Evolutionary conservation across 1,140 invertebrate species (phyloP).

Genomic region (Andrena cerasifolii): DNA sequence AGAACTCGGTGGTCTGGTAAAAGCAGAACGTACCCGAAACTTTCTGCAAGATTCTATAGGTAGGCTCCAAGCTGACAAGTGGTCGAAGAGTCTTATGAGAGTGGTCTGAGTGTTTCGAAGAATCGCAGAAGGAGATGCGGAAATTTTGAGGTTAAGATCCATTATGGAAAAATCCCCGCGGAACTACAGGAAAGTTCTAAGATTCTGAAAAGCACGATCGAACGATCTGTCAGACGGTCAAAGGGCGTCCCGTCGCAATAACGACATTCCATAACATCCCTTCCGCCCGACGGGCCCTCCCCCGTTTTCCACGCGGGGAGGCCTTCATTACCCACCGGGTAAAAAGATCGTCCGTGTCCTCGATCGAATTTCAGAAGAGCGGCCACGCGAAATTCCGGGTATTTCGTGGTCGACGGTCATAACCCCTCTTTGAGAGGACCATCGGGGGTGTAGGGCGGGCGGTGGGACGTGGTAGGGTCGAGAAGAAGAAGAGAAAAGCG

Average conservation of each 20-base stretch:
- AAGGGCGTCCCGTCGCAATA: conserved; percentile 27
- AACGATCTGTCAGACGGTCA: background rate
- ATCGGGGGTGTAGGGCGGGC: background rate
- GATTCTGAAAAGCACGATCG: conserved; percentile 19
- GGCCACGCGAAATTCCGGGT: conserved; percentile 36
- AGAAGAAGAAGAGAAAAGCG: background rate
- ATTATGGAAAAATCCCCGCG: background rate
- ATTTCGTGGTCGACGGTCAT: conserved; percentile 45
- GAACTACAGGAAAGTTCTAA: background rate
- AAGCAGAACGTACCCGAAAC: no score
- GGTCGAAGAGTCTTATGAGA: no score
- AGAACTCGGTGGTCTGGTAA: no score
- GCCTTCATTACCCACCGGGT: conserved; percentile 31
- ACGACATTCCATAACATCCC: conserved; percentile 29
- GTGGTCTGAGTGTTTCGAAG: no score
- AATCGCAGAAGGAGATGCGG: no score
- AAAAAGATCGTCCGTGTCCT: conserved; percentile 22
- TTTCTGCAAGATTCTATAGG: no score
- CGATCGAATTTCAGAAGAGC: conserved; percentile 49
- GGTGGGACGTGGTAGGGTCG: background rate
- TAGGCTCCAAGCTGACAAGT: no score
- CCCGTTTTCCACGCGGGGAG: conserved; percentile 4
- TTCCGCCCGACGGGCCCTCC: background rate
- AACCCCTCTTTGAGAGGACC: conserved; percentile 15
- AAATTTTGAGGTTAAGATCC: no score